Evolutionary conservation across 2,888 invertebrate species (phyloP).

Genomic region (Scaptomyza caliginosa): DNA sequence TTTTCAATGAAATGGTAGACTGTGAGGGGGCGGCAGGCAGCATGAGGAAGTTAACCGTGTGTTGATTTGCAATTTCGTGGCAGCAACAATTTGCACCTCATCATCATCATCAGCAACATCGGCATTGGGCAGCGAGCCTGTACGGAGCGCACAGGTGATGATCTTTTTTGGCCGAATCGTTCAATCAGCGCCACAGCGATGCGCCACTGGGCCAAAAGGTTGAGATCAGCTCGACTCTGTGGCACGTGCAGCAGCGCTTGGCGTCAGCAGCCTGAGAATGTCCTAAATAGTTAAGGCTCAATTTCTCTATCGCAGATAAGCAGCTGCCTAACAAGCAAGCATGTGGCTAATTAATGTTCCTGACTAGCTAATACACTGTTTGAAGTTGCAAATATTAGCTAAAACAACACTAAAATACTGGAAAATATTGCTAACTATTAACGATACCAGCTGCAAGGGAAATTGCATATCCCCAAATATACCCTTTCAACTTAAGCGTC

Average conservation of each 20-base stretch:
- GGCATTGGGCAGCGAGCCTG: constrained; percentile 7
- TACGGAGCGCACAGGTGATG: constrained; percentile 62
- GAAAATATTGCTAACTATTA: background rate
- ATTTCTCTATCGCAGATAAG: constrained; percentile 50
- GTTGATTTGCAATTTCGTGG: constrained; percentile 79
- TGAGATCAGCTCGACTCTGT: constrained; percentile 35
- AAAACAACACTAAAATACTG: background rate
- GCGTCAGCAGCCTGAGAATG: constrained; percentile 47
- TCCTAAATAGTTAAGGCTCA: constrained; percentile 60
- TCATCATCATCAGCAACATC: constrained; percentile 61
- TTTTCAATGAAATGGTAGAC: constrained; percentile 73
- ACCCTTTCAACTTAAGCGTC: constrained; percentile 18
- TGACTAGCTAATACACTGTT: background rate
- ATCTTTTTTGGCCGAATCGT: constrained; percentile 67
- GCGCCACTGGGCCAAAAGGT: constrained; percentile 51
- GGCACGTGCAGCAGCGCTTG: constrained; percentile 71
- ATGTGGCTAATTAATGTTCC: background rate
- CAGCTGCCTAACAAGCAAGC: constrained; percentile 6
- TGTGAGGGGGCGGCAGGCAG: constrained; percentile 26
- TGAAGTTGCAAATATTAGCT: background rate
- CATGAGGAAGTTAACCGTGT: background rate
- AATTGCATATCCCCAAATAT: too few relatives aligned
- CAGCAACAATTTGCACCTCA: constrained; percentile 78
- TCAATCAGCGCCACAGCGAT: constrained; percentile 62
- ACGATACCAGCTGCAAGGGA: background rate